Evolutionary conservation across 1,140 invertebrate genomes (phyloP), one percentile per base, ranked within the genome.

Genomic region (Pseudomyrmex gracilis): DNA sequence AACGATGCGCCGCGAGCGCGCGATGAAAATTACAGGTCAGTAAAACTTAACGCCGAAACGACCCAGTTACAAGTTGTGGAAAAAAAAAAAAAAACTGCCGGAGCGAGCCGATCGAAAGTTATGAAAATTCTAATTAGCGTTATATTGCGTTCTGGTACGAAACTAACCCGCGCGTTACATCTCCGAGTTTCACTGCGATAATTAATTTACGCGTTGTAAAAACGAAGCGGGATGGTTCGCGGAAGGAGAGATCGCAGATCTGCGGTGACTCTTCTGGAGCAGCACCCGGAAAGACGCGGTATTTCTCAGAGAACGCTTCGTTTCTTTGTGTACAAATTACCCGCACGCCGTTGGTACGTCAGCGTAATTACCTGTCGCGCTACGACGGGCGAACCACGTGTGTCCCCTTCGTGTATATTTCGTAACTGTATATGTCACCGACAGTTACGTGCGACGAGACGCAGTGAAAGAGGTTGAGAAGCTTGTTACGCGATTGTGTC

Each of bases 401-500:
- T 13, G 1, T 9, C n/a, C 2, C 47, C 34, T 20, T 51, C 8
- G 57, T 20, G 9, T 17, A 8, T 47, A 22, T 57, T 58, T 60
- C 20, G 15, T 71, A 63, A 63, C 71, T 51, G 55, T 63, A 22
- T 43, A 12, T 51, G 24, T 82, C 55, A 45, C 58, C 47, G 45
- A 45, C 70, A 61, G 71, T 82, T 74, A 55, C 78, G 20, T 22
- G 10, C 20, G 55, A 58, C 12, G 45, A 61, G 22, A 51, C 66
- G 34, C 13, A 20, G 34, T 64, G 47, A 61, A 47, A 71, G 53
- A 45, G 76, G 67, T 58, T n/a, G n/a, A n/a, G 68, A 71, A 24
- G 34, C 34, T 7, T 45, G 70, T 74, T 74, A 63, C 20, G 24
- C 24, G 47, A 82, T 74, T 74, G 70, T 82, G 34, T 57, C 15